Evolutionary conservation across 2,888 invertebrate species (phyloP), one percentile per base, ranked within the genome.

Genomic region (Smittia sp.): DNA sequence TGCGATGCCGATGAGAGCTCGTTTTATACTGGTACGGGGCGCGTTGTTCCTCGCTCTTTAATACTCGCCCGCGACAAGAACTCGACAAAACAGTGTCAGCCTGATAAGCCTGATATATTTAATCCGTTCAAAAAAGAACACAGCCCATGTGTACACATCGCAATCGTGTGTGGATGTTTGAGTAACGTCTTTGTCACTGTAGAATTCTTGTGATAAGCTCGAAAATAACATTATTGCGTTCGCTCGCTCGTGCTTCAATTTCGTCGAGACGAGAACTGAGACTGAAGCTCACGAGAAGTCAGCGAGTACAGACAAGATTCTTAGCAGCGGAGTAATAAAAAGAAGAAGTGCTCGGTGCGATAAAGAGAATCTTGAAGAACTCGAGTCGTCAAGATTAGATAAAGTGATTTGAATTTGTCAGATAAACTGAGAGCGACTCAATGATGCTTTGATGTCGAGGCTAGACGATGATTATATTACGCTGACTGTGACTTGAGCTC

Each of bases 21-120:
- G 20, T 72, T 62, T 62, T 62, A 72, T 72, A 72, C 72, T 72
- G 72, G 32, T 13, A 15, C 72, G 72, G 32, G 46, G 32, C 52
- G 24, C 25, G 18, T 54, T 24, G 18, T 67, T 39, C 4, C 38
- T 22, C 22, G 62, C 58, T 38, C 39, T 72, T 72, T 72, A 72
- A 72, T 72, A 72, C 72, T 62, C 58, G 24, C 22, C 13, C 46
- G 58, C 58, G 58, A 58, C 58, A 58, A 20, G 58, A 58, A 13
- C 32, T 68, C 52, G 58, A 52, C 46, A 68, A 68, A 58, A 58
- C 9, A 58, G 22, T 20, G 58, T 22, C 58, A 58, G 58, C 58
- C 2, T 58, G 58, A 58, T 58, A 58, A 58, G 58, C 58, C 38
- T 38, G n/a, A n/a, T 46, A 58, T 58, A 20, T 22, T 22, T 69